Evolutionary conservation across 2,797 vertebrate genomes (phyloP).

Genomic region (Octomys mimax): DNA sequence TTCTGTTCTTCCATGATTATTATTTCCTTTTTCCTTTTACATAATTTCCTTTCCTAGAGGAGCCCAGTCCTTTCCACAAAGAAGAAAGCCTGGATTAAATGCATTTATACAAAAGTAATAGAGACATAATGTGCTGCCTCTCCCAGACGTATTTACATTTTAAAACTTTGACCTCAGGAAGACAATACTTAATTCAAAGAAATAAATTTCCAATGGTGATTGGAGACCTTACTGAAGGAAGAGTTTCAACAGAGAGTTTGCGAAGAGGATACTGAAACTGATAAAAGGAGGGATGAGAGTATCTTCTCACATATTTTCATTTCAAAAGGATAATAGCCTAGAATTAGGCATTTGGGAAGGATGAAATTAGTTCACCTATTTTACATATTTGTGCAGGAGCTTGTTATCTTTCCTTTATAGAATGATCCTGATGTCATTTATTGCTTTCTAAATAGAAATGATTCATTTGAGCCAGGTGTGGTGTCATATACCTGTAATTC

Average conservation of each 20-base stretch:
- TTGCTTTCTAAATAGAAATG: constrained; percentile 38
- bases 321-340: background rate
- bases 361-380: background rate
- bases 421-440: background rate
- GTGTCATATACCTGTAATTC: background rate
- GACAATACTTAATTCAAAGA: constrained; percentile 52
- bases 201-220: background rate
- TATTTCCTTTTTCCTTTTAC: background rate
- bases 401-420: background rate
- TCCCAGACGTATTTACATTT: constrained; percentile 67
- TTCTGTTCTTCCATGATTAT: background rate
- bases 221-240: background rate
- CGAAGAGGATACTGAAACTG: background rate
- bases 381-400: background rate
- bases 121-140: constrained; percentile 30
- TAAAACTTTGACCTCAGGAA: constrained; percentile 48
- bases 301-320: background rate
- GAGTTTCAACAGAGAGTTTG: constrained; percentile 9
- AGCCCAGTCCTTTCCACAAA: background rate
- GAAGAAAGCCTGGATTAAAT: constrained; percentile 60
- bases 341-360: background rate
- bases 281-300: background rate
- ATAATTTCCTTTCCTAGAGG: constrained; percentile 28
- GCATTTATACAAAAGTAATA: constrained; percentile 64
- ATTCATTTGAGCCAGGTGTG: background rate